Evolutionary conservation across 2,888 invertebrate species (phyloP).

Genomic region (Troides aeacus): DNA sequence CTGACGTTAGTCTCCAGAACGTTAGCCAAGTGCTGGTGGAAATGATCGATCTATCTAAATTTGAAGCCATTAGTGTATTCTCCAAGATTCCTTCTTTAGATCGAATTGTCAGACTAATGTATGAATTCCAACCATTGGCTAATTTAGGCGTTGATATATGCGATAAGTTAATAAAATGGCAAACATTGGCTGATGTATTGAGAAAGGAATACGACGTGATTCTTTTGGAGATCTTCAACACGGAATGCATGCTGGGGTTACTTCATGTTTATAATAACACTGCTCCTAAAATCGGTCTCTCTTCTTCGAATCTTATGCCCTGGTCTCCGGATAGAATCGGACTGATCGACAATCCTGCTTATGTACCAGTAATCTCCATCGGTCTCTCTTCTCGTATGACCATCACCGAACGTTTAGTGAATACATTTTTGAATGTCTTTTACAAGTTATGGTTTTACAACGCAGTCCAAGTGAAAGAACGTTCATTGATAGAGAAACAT

Average conservation of each 20-base stretch:
- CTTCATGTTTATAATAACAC: constrained; percentile 60
- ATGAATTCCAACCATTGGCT: constrained; percentile 52
- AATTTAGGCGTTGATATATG: constrained; percentile 60
- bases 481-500: constrained; percentile 61
- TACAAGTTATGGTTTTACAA: constrained; percentile 60
- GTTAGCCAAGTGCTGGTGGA: constrained; percentile 58
- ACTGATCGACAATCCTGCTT: constrained; percentile 57
- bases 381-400: constrained; percentile 69
- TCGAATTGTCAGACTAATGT: constrained; percentile 42
- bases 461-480: constrained; percentile 56
- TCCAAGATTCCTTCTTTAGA: constrained; percentile 39
- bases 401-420: constrained; percentile 72
- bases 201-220: constrained; percentile 71
- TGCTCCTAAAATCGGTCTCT: constrained; percentile 70
- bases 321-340: constrained; percentile 55
- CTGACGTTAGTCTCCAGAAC: constrained; percentile 64
- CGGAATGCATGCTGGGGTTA: constrained; percentile 77
- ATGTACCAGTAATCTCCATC: constrained; percentile 76
- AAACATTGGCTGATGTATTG: constrained; percentile 37
- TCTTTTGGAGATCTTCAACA: constrained; percentile 74
- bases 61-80: constrained; percentile 47
- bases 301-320: constrained; percentile 73
- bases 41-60: constrained; percentile 50
- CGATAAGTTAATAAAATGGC: constrained; percentile 35
- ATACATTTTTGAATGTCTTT: constrained; percentile 50